Evolutionary conservation across 2,113 vertebrate species (phyloP).

Genomic region (Sylvilagus bachmani): DNA sequence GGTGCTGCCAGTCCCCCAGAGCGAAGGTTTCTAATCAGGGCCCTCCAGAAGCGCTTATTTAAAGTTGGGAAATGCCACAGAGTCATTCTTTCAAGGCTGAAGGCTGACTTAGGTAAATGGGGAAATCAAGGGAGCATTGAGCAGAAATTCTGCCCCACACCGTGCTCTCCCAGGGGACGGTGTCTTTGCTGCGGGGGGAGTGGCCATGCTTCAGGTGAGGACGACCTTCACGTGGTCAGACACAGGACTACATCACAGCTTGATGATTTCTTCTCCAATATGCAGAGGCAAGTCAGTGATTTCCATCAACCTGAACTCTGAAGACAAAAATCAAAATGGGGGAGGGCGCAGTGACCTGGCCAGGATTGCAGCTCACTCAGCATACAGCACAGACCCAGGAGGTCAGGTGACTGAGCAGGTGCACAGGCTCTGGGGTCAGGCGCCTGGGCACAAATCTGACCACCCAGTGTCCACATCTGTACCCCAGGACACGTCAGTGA

Average conservation of each 20-base stretch:
- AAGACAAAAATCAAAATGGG: conserved; percentile 20
- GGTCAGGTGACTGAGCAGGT: too few species aligned
- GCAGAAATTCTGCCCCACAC: background rate
- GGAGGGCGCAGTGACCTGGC: background rate
- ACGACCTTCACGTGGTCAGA: background rate
- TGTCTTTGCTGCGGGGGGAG: background rate
- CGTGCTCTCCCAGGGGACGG: background rate
- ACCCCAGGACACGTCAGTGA: background rate
- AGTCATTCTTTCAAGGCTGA: background rate
- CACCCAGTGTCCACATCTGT: background rate
- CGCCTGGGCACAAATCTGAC: background rate
- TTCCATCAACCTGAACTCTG: background rate
- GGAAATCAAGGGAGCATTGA: background rate
- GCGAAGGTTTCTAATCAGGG: background rate
- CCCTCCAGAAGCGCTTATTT: background rate
- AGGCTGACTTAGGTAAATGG: background rate
- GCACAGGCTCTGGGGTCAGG: background rate
- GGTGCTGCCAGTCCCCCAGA: background rate
- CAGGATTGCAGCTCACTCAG: background rate
- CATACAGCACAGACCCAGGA: fast-evolving
- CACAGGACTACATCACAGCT: background rate
- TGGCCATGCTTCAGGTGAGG: background rate
- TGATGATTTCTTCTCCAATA: background rate
- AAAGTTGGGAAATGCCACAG: background rate
- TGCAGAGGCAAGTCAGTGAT: background rate